These are phyloP conservation scores for Menura novaehollandiae DNA, from an alignment of 2,113 vertebrate species.

Conservation along the genomic window DNA sequence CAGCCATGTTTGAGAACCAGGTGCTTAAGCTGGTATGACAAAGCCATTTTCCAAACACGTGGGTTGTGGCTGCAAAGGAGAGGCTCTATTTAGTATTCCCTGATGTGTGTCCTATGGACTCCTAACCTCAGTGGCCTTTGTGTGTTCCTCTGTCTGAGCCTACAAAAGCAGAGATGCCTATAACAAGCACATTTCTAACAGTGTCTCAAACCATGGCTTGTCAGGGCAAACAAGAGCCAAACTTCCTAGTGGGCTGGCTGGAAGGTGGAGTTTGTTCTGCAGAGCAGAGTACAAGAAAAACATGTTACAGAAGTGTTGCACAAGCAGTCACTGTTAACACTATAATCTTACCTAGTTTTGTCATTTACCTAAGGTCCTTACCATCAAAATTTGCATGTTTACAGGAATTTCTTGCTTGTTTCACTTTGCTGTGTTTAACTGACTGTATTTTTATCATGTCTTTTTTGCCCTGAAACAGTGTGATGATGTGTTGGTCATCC, in stretches of 20 bases:
- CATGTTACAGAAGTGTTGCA: not conserved
- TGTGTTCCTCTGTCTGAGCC: not conserved
- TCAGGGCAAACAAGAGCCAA: not conserved
- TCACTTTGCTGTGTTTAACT: not conserved
- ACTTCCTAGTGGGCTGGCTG: not conserved
- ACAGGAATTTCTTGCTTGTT: not conserved
- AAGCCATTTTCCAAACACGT: not conserved
- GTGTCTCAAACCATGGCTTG: not conserved
- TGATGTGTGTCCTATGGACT: not conserved
- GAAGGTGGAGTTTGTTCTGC: not conserved
- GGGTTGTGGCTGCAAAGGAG: not conserved
- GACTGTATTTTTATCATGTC: not conserved
- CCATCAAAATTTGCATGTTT: not conserved
- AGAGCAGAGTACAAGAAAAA: not conserved
- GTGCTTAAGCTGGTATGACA: not conserved
- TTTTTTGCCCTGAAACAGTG: not conserved
- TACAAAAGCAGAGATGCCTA: not conserved
- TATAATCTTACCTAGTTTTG: not conserved
- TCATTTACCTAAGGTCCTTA: not conserved
- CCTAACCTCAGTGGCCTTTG: accelerated
- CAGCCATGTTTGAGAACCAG: not conserved
- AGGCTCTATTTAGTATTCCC: not conserved
- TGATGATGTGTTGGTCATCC: not conserved
- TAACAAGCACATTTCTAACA: not conserved
- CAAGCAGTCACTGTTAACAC: not conserved